These are phyloP conservation scores for Eupsilia transversa DNA, from an alignment of 2,888 invertebrate species.

Conservation along the genomic window DNA sequence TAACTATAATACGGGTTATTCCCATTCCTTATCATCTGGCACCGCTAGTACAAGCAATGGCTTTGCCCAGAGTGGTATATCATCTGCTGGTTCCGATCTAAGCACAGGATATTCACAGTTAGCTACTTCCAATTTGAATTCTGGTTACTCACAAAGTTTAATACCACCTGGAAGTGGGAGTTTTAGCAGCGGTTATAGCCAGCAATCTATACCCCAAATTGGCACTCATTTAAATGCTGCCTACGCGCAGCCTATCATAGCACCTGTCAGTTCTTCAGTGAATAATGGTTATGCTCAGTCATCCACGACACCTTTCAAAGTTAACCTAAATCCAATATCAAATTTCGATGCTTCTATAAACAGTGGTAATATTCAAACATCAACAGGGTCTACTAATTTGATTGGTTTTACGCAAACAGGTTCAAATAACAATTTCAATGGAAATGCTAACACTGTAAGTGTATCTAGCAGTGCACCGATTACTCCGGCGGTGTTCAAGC, in stretches of 20 bases:
- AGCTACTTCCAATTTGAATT: slow-evolving; percentile 28
- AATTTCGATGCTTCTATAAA: not conserved
- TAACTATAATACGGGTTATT: slow-evolving; percentile 27
- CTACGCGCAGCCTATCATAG: not conserved
- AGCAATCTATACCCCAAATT: not conserved
- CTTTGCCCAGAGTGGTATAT: slow-evolving; percentile 1
- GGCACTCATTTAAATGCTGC: slow-evolving; percentile 17
- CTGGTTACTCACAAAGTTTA: slow-evolving; percentile 33
- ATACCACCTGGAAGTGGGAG: not conserved
- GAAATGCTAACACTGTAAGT: slow-evolving; percentile 3
- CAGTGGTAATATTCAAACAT: slow-evolving; percentile 15
- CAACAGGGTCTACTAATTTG: slow-evolving; percentile 15
- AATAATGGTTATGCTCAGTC: slow-evolving; percentile 19
- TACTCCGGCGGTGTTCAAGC: slow-evolving; percentile 91
- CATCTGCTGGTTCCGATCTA: slow-evolving; percentile 1
- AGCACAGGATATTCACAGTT: slow-evolving; percentile 23
- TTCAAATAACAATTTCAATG: slow-evolving; percentile 14
- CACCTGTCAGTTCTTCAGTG: slow-evolving; percentile 7
- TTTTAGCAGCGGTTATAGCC: slow-evolving; percentile 15
- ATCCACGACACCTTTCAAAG: slow-evolving; percentile 14
- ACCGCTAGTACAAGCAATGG: slow-evolving; percentile 8
- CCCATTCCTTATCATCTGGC: slow-evolving; percentile 16
- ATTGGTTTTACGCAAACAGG: slow-evolving; percentile 16
- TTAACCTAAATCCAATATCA: slow-evolving; percentile 30
- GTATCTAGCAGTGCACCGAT: slow-evolving; percentile 27